Percentiles rank a stretch among this genome's conserved stretches.
These are phyloP conservation scores for Platysternon megacephalum DNA, from an alignment of 2,113 vertebrate genomes.

Conservation along the genomic window DNA sequence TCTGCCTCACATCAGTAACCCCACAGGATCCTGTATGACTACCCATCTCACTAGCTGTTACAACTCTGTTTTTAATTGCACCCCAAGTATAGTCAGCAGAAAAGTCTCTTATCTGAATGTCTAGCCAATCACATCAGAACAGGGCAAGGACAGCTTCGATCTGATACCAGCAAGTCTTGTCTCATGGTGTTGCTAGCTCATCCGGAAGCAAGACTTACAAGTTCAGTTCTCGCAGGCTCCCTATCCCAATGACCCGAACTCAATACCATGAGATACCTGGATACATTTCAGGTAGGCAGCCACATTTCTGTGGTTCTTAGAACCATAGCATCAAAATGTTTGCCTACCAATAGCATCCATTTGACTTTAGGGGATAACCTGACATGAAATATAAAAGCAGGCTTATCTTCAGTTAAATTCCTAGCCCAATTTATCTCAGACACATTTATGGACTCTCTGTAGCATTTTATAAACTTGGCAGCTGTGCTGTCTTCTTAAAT, in stretches of 20 bases:
- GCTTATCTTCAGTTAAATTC: constrained; percentile 23
- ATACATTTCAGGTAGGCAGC: not conserved
- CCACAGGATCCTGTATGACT: not conserved
- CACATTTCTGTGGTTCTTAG: not conserved
- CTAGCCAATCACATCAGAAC: not conserved
- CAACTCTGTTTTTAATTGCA: constrained; percentile 15
- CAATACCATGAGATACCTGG: not conserved
- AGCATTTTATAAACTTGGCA: constrained; percentile 57
- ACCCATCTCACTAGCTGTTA: not conserved
- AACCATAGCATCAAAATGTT: not conserved
- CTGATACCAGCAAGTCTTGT: not conserved
- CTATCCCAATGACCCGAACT: not conserved
- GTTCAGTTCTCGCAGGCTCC: not conserved
- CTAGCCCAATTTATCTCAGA: constrained; percentile 18
- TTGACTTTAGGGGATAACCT: not conserved
- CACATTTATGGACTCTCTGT: not conserved
- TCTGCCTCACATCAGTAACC: not conserved
- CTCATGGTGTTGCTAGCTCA: not conserved
- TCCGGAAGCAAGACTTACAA: not conserved
- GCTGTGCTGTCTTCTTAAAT: constrained; percentile 32
- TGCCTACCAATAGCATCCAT: not conserved
- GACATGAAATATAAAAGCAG: not conserved
- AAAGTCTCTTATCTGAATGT: not conserved
- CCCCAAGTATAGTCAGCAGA: constrained; percentile 4
- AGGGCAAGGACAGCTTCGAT: not conserved